Evolutionary conservation across 1,140 invertebrate genomes (phyloP).

Genomic region (Oryzaephilus surinamensis): DNA sequence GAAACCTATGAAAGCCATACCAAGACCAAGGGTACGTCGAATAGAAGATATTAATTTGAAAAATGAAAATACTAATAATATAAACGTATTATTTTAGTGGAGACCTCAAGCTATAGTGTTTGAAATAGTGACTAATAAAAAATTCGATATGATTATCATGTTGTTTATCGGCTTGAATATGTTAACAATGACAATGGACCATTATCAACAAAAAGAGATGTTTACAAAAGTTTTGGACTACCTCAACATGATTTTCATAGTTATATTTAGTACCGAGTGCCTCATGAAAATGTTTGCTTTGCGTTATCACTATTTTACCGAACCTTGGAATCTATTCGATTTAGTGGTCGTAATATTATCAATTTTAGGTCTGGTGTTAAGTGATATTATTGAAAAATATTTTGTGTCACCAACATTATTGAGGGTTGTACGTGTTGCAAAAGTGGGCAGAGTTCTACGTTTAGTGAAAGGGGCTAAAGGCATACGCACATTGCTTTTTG

Average conservation of each 20-base stretch:
- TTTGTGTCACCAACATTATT: constrained; percentile 95
- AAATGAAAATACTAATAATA: background rate
- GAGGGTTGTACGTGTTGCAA: constrained; percentile 93
- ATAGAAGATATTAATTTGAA: background rate
- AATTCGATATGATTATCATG: constrained; percentile 99
- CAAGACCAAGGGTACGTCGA: constrained; percentile 76
- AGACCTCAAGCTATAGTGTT: constrained; percentile 91
- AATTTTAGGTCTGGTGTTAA: constrained; percentile 90
- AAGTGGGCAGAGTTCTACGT: constrained; percentile 92
- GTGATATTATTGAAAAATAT: constrained; percentile 94
- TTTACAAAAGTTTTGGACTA: constrained; percentile 78
- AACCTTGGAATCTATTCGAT: constrained; percentile 99
- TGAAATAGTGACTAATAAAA: constrained; percentile 94
- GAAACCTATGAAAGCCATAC: constrained; percentile 95
- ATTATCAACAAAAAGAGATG: constrained; percentile 77
- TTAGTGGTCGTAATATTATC: constrained; percentile 98
- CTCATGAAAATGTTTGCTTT: constrained; percentile 94
- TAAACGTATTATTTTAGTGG: constrained; percentile 71
- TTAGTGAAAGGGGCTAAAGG: constrained; percentile 96
- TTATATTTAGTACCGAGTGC: constrained; percentile 96
- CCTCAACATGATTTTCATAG: constrained; percentile 95
- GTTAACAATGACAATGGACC: constrained; percentile 96
- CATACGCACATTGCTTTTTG: constrained; percentile 92
- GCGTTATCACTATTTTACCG: constrained; percentile 95
- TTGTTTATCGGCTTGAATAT: constrained; percentile 97